Evolutionary conservation across 1,140 invertebrate genomes (phyloP).

Genomic region (Heliconius nattereri): DNA sequence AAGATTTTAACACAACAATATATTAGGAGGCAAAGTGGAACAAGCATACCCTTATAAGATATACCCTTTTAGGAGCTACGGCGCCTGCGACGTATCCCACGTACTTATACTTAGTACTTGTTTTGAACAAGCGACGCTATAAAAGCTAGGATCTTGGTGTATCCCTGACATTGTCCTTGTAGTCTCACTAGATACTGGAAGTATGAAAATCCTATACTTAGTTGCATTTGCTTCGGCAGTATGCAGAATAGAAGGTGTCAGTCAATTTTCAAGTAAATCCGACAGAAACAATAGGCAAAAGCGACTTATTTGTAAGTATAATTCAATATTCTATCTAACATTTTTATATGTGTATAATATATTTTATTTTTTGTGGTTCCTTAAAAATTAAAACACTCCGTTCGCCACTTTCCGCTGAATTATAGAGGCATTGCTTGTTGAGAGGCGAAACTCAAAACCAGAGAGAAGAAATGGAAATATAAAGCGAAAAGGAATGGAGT

Average conservation of each 20-base stretch:
- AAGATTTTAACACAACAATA: conserved; percentile 32
- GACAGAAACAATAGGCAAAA: conserved; percentile 47
- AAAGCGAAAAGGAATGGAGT: no score
- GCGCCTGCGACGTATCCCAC: conserved; percentile 65
- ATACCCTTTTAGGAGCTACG: conserved; percentile 70
- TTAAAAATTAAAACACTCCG: no score
- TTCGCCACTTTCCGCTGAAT: no score
- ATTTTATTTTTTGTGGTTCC: no score
- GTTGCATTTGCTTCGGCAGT: conserved; percentile 41
- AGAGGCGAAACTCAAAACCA: no score
- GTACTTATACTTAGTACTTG: conserved; percentile 61
- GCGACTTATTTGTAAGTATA: conserved; percentile 52
- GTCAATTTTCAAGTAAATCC: conserved; percentile 37
- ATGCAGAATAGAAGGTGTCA: conserved; percentile 41
- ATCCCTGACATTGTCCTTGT: conserved; percentile 74
- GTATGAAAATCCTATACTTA: conserved; percentile 53
- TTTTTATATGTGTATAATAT: no score
- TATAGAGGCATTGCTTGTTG: no score
- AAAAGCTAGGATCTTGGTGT: conserved; percentile 69
- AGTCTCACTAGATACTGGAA: conserved; percentile 45
- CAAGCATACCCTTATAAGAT: conserved; percentile 67
- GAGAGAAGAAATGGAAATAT: no score
- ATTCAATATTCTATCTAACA: conserved; percentile 19
- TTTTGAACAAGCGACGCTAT: conserved; percentile 61
- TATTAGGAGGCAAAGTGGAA: conserved; percentile 43